Percentiles rank a stretch among this genome's conserved stretches.
Conservation (phyloP, 2,888 invertebrate genomes). For the Thymelicus lineola region DNA sequence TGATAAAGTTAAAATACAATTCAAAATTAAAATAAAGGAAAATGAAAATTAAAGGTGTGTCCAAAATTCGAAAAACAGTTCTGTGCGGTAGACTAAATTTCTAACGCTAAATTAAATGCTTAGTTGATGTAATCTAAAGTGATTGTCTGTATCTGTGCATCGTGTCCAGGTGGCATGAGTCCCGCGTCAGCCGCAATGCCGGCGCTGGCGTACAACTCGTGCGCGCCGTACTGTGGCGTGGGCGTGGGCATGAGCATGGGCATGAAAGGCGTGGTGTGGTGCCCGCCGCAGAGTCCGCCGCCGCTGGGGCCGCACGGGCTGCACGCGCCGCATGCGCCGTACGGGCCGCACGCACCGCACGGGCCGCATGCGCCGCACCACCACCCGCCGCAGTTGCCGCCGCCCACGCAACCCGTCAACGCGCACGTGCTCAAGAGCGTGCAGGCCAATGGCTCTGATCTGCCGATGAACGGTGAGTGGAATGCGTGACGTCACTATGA, state of each 20-base stretch:
- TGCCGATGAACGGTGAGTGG: conserved; percentile 82
- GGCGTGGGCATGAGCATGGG: conserved; percentile 45
- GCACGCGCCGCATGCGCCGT: conserved; percentile 37
- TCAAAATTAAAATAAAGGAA: too few relatives aligned
- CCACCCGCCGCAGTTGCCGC: conserved; percentile 51
- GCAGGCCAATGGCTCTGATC: conserved; percentile 81
- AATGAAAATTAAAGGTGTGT: too few relatives aligned
- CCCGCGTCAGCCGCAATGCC: conserved; percentile 7
- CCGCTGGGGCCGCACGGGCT: conserved; percentile 24
- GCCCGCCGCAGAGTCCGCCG: conserved; percentile 45
- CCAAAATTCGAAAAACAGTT: too few relatives aligned
- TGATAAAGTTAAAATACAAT: too few relatives aligned
- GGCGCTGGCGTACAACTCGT: conserved; percentile 42
- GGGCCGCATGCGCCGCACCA: conserved; percentile 44
- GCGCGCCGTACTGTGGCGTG: conserved; percentile 61
- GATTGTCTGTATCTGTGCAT: too few relatives aligned
- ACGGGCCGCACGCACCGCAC: conserved; percentile 49
- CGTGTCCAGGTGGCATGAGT: neutral
- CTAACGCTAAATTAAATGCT: too few relatives aligned
- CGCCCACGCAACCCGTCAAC: conserved; percentile 54
- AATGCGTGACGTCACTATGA: neutral
- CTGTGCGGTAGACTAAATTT: too few relatives aligned
- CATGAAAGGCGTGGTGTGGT: conserved; percentile 59
- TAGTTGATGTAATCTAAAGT: too few relatives aligned
- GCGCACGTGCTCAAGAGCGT: conserved; percentile 68